phyloP scores from a whole-genome alignment of 2,113 vertebrate species.

The Crotalus horridus region DNA sequence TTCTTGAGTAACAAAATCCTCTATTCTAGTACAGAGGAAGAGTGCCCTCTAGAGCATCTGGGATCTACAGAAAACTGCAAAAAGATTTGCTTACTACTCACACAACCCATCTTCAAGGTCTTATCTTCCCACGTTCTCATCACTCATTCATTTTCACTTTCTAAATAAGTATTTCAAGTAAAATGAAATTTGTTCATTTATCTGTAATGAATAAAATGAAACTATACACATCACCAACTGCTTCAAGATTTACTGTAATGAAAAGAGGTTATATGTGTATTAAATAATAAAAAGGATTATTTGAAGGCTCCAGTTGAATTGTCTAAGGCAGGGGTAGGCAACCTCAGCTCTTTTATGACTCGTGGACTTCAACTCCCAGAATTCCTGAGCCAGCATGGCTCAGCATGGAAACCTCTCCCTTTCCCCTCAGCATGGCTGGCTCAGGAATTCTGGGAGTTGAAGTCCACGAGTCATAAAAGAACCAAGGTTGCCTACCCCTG shows the following conservation, averaged over 20 bases:
- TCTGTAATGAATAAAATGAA: neutral
- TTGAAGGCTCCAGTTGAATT: neutral
- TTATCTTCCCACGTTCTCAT: neutral
- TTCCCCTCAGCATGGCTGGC: too few relatives aligned
- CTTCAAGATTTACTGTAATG: neutral
- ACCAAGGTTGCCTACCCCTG: too few relatives aligned
- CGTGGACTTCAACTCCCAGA: too few relatives aligned
- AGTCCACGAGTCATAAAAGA: too few relatives aligned
- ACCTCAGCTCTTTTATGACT: too few relatives aligned
- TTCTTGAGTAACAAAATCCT: neutral
- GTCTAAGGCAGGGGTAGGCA: neutral
- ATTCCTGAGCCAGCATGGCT: too few relatives aligned
- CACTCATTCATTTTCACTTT: neutral
- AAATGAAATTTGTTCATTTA: neutral
- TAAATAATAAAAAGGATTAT: neutral
- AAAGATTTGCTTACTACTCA: neutral
- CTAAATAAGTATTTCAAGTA: neutral
- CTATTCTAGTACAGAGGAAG: neutral
- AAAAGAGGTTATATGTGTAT: too few relatives aligned
- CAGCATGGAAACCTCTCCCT: too few relatives aligned
- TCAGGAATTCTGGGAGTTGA: too few relatives aligned
- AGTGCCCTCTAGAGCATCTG: neutral
- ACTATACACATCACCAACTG: neutral
- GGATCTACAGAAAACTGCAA: neutral
- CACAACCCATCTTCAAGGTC: neutral